Evolutionary conservation across 2,113 vertebrate genomes (phyloP), one percentile per base, ranked within the genome.

Genomic region (Pholis gunnellus): DNA sequence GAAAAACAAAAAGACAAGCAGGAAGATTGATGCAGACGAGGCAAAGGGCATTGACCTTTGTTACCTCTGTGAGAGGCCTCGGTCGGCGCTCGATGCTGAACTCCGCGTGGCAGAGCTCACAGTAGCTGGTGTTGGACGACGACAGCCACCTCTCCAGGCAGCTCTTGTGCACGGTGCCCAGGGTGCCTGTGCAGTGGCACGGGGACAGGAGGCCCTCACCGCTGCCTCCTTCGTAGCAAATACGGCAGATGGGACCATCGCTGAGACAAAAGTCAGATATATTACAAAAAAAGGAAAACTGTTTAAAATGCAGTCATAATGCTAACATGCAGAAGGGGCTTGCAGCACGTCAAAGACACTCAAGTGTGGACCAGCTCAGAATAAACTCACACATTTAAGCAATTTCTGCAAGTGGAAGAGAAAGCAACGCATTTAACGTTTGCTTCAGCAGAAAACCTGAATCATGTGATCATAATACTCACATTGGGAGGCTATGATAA

Each of bases 111-210:
- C 98, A 99, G 72, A 99, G 96, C 95, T 99, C 98, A 36, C 98
- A 99, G 95, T 97, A 99, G 94, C 96, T 99, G 89, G 98, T 99
- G 95, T 99, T 98, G 81, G 98, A 99, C 9, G 98, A 98, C 0
- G 98, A 99, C 27, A 99, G 95, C 98, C 98, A 99, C 91, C 95
- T 97, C 92, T 99, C 98, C 93, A 99, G 93, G 88, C 98, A 99
- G 95, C 96, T 99, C 94, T 96, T 97, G 95, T 99, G 98, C 90
- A 99, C 98, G 0, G 97, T 95, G 13, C 98, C 98, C 93, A 99
- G 88, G 0, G 98, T 98, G 79, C 98, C 98, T 0, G 97, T 97
- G 94, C 98, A 99, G 91, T 97, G 95, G 29, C 98, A 99, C 0
- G 98, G 98, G 1, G 98, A 99, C 67, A 99, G 94, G 78, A 99